phyloP scores from a whole-genome alignment of 2,888 invertebrate genomes.

The Noctuana brunneofusca region DNA sequence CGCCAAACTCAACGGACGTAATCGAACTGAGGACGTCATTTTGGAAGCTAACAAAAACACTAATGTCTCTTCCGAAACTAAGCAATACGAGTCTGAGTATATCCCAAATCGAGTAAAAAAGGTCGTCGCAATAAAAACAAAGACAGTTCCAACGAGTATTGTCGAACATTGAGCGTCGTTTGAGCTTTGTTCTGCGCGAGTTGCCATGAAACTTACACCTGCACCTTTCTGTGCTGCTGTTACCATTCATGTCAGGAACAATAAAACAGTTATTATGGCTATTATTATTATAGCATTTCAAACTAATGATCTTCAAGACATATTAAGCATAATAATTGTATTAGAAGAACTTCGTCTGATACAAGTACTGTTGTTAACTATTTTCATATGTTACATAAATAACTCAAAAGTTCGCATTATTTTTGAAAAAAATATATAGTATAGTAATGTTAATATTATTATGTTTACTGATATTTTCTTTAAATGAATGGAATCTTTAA shows the following conservation, averaged over 20 bases:
- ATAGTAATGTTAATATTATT: no score
- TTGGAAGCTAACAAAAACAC: constrained; percentile 35
- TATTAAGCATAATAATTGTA: no score
- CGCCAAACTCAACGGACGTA: constrained; percentile 21
- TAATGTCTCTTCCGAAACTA: constrained; percentile 39
- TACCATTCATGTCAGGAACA: not conserved
- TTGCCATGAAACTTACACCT: constrained; percentile 57
- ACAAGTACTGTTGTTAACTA: no score
- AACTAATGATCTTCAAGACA: no score
- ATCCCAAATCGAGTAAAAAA: constrained; percentile 43
- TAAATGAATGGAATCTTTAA: not conserved
- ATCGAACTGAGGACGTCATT: constrained; percentile 27
- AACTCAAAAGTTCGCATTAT: no score
- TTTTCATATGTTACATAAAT: no score
- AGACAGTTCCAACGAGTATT: constrained; percentile 44
- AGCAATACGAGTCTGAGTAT: constrained; percentile 26
- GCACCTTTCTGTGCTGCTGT: constrained; percentile 41
- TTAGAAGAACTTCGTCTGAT: no score
- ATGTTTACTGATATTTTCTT: no score
- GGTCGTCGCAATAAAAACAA: constrained; percentile 53
- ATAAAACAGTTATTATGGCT: not conserved
- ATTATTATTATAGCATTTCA: no score
- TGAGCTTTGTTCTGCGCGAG: constrained; percentile 49
- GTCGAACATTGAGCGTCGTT: constrained; percentile 40
- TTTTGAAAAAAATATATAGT: no score